These are phyloP conservation scores for Maconellicoccus hirsutus DNA, from an alignment of 1,140 invertebrate genomes.

Conservation along the genomic window DNA sequence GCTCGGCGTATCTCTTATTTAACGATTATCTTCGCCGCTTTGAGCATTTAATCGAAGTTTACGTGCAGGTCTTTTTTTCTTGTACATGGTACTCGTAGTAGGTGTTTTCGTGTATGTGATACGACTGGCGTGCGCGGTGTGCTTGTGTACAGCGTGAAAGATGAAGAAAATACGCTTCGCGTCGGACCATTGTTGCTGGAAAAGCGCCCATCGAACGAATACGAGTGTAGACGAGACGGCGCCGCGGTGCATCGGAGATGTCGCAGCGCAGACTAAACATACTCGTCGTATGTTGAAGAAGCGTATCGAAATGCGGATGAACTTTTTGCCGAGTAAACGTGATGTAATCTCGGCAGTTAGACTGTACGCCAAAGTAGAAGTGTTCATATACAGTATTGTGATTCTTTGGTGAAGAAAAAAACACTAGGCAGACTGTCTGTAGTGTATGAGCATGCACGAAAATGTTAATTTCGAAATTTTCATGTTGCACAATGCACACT, in stretches of 20 bases:
- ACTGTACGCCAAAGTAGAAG: too few species aligned
- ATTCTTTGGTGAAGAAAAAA: too few species aligned
- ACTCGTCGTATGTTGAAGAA: background rate
- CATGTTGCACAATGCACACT: too few species aligned
- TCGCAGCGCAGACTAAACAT: background rate
- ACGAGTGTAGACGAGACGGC: too few species aligned
- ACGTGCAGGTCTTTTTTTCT: background rate
- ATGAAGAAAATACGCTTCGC: too few species aligned
- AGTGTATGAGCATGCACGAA: too few species aligned
- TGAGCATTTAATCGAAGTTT: conserved; percentile 11
- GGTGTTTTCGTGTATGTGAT: too few species aligned
- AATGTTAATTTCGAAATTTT: too few species aligned
- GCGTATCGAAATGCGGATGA: background rate
- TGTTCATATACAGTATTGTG: too few species aligned
- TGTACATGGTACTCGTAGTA: too few species aligned
- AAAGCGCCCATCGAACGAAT: background rate
- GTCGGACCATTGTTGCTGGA: too few species aligned
- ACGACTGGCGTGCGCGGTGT: background rate
- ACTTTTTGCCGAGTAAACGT: conserved; percentile 3
- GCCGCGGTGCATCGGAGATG: background rate
- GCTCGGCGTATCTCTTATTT: background rate
- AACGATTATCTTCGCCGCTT: conserved; percentile 14
- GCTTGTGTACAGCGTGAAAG: background rate
- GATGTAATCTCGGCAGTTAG: background rate
- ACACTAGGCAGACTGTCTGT: too few species aligned